A percentile compares a stretch with the other conserved stretches of the same genome.
Evolutionary conservation across 2,888 invertebrate genomes (phyloP).

Genomic region (Machimus atricapillus): DNA sequence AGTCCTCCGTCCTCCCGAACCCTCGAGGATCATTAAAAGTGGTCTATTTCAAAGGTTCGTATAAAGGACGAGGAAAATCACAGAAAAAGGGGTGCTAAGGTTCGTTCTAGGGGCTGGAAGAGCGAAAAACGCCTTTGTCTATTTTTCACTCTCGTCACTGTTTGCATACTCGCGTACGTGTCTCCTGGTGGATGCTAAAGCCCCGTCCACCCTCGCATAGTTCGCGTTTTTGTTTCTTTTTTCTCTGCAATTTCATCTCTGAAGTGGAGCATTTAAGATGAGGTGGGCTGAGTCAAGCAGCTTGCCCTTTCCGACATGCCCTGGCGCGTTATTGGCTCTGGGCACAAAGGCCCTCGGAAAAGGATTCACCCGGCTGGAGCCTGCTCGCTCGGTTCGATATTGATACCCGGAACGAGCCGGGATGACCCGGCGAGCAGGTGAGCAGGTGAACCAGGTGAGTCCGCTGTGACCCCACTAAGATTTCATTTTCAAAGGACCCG

Average conservation of each 20-base stretch:
- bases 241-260: constrained; percentile 11
- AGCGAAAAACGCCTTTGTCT: background rate
- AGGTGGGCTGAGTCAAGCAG: background rate
- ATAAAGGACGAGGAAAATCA: background rate
- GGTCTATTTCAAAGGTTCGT: constrained; percentile 21
- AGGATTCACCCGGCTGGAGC: background rate
- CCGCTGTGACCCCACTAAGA: background rate
- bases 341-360: background rate
- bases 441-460: background rate
- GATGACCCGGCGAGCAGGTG: background rate
- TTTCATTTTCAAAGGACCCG: background rate
- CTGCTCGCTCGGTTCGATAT: background rate
- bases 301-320: constrained; percentile 11
- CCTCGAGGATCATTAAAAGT: constrained; percentile 11
- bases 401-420: background rate
- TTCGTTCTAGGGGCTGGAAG: background rate
- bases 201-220: background rate
- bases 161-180: constrained; percentile 13
- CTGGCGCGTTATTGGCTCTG: constrained; percentile 12
- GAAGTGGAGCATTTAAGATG: constrained; percentile 16
- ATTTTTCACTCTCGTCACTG: constrained; percentile 22
- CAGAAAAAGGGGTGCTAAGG: constrained; percentile 13
- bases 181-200: background rate
- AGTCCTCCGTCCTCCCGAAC: background rate
- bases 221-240: background rate